Evolutionary conservation across 2,888 invertebrate genomes (phyloP), one percentile per base, ranked within the genome.

Genomic region (Lottia gigantea): DNA sequence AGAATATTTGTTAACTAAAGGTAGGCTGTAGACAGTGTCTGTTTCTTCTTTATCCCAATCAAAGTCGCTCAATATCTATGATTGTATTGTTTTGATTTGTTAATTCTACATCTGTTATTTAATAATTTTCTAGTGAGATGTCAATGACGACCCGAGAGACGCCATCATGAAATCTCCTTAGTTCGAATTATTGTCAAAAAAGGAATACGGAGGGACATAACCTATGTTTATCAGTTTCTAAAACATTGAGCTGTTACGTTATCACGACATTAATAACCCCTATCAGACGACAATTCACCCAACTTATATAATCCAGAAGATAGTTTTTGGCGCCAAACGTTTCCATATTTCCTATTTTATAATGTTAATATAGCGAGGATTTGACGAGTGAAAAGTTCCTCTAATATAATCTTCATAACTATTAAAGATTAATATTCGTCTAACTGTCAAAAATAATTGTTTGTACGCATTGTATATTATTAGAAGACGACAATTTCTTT

Each of bases 1-100:
- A 64, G 82, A 82, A 75, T 79, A 71, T 64, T 66, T 80, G 71
- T 31, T 81, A 25, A 77, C 80, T 26, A 81, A 82, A 78, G 84
- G 82, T 82, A 66, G 69, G 65, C 7, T 40, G 40, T 40, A 8
- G 40, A 40, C 40, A 40, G 11, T 40, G 40, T 11, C 40, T 40
- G 40, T 40, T 40, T 40, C 40, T 40, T 40, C 40, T 40, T 40
- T 40, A 40, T 40, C 7, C 40, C 11, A 40, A 40, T 40, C 40
- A 40, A 40, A 40, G 40, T 40, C 40, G 8, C 40, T 1, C 11
- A 8, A 40, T 40, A 1, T 40, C 7, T 40, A 8, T 40, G 6
- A 40, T 40, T 40, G 40, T 40, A 40, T 40, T 40, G 40, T 40
- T 40, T 40, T 40, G 40, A 40, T 40, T 40, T 40, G 40, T 40